phyloP scores from a whole-genome alignment of 2,888 invertebrate species.

The Rhamphomyia laevipes region DNA sequence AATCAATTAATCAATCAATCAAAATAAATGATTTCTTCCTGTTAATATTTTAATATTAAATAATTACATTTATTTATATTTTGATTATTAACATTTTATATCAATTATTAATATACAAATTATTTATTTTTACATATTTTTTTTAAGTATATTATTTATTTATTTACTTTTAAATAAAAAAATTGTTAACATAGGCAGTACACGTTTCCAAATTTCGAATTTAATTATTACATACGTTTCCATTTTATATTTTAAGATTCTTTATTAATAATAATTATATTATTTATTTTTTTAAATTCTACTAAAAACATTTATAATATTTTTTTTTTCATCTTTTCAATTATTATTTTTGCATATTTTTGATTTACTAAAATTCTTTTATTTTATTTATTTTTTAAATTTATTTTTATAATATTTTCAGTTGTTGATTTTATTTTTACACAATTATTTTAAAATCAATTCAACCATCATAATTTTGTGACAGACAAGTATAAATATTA shows the following conservation, averaged over 20 bases:
- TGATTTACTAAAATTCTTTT: too few relatives aligned
- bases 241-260: neutral
- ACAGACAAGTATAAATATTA: too few relatives aligned
- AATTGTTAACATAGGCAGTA: conserved; percentile 12
- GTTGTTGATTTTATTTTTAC: too few relatives aligned
- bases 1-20: too few relatives aligned
- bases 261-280: neutral
- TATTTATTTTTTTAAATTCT: neutral
- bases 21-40: too few relatives aligned
- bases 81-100: neutral
- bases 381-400: too few relatives aligned
- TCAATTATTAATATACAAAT: neutral
- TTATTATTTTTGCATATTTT: neutral
- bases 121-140: neutral
- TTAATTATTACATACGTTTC: neutral
- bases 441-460: too few relatives aligned
- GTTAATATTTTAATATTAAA: too few relatives aligned
- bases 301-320: neutral
- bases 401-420: too few relatives aligned
- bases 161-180: too few relatives aligned
- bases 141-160: neutral
- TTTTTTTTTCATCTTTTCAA: neutral
- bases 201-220: conserved; percentile 1
- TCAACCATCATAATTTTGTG: too few relatives aligned
- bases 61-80: neutral